Evolutionary conservation across 2,797 vertebrate genomes (phyloP).

Genomic region (Acestrorhynchus altus): DNA sequence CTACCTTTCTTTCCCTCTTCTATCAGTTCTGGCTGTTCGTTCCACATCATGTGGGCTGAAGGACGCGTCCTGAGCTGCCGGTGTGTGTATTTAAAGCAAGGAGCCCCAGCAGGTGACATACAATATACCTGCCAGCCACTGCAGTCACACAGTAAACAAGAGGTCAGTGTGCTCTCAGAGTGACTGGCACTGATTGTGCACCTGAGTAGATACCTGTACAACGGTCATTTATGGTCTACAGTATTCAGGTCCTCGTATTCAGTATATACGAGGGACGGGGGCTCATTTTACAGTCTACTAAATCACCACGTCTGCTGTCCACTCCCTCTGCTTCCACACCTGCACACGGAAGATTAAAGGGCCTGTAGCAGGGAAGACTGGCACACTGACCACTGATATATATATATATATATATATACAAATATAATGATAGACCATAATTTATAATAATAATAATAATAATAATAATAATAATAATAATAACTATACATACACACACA

Average conservation of each 20-base stretch:
- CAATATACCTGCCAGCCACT: conserved; percentile 42
- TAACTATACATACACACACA: too few species aligned
- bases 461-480: too few species aligned
- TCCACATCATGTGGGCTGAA: conserved; percentile 51
- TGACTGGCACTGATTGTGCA: conserved; percentile 22
- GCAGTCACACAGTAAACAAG: neutral
- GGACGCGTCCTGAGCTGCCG: conserved; percentile 29
- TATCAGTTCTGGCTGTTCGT: conserved; percentile 31
- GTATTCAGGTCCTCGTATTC: too few species aligned
- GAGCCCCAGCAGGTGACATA: conserved; percentile 42
- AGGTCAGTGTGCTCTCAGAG: neutral
- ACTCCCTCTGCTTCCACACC: neutral
- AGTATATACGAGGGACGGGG: neutral
- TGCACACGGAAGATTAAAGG: neutral
- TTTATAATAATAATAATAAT: too few species aligned
- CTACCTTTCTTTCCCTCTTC: conserved; percentile 28
- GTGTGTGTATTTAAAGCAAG: conserved; percentile 44
- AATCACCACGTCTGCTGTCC: neutral
- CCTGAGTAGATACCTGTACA: neutral
- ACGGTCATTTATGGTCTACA: neutral
- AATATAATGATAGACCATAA: too few species aligned
- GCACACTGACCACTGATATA: too few species aligned
- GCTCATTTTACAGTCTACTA: neutral
- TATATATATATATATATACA: too few species aligned
- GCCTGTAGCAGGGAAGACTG: neutral